phyloP scores from a whole-genome alignment of 2,797 vertebrate genomes.

The Dermochelys coriacea region DNA sequence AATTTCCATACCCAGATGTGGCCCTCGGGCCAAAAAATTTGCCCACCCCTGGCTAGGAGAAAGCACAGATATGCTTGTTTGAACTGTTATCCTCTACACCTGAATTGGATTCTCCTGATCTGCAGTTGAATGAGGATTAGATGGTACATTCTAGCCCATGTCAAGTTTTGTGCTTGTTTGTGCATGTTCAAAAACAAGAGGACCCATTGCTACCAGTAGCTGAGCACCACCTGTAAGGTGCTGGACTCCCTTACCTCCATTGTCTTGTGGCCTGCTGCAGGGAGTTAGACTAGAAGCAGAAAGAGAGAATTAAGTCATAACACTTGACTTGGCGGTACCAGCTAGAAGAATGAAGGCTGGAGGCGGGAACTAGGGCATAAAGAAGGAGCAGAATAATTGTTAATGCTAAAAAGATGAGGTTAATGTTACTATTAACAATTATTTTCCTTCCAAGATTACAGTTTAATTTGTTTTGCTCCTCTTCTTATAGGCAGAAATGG shows the following conservation, averaged over 20 bases:
- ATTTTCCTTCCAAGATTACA: neutral
- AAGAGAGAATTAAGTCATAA: slow-evolving; percentile 49
- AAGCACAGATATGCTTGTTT: neutral
- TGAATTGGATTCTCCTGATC: neutral
- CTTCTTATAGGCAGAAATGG: slow-evolving; percentile 91
- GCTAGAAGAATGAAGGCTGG: neutral
- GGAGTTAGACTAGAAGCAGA: slow-evolving; percentile 50
- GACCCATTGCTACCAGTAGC: neutral
- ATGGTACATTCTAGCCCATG: neutral
- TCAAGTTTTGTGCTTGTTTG: neutral
- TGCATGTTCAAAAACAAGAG: neutral
- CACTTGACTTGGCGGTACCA: slow-evolving; percentile 59
- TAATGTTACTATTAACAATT: neutral
- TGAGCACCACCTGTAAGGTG: neutral
- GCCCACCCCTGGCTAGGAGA: neutral
- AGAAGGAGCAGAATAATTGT: neutral
- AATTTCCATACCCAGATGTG: too few species aligned
- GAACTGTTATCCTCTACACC: slow-evolving; percentile 38
- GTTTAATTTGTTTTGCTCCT: slow-evolving; percentile 41
- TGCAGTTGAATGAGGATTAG: neutral
- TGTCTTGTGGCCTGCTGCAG: slow-evolving; percentile 27
- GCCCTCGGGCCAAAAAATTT: too few species aligned
- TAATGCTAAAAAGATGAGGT: neutral
- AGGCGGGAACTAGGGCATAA: neutral
- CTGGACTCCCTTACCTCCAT: neutral